Base-by-base conservation (phyloP, 2,888 invertebrate genomes). In the Amaurobius ferox region DNA sequence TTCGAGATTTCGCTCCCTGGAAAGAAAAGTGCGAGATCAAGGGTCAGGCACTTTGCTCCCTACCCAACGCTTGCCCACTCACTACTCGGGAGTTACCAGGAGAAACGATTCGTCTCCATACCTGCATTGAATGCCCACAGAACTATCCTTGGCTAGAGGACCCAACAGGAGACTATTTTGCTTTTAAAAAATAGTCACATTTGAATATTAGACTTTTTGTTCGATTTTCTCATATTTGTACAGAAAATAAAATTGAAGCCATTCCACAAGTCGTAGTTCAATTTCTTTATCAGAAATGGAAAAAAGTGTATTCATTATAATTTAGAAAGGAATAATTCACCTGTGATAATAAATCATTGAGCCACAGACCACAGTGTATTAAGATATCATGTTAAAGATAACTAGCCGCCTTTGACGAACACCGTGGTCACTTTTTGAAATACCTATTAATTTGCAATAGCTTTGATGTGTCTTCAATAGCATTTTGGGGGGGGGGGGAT, bases 131-230 rank as follows among this genome's bases (percentile, higher is more conserved):
- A 92, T 97, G 97, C 92, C 97, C 97, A 87, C 96, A 97, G 91
- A 96, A 97, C 92, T 97, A 97, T 91, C 97, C 97, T 79, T 97
- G 97, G 97, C 95, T 97, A 90, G 93, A 97, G 90, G 97, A 97
- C 92, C 97, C 97, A 88, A 97, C 97, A 90, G 97, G 97, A 90
- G 97, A 97, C 70, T 88, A 87, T 73, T 89, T 88, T 30, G 89
- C 89, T 29, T 88, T 88, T 55, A 87, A 80, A 67, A 85, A 88
- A 79, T 77, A 80, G 80, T 39, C 67, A 13, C 39, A 2, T 74
- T 76, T 78, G 29, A 62, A 30, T 35, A 64, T 70, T 74, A 80
- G 80, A 79, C 66, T 74, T 62, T 73, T 39, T 64, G 77, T 85
- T 66, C 77, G 71, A 71, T 28, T 32, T 71, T 85, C 70, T 77